phyloP scores from a whole-genome alignment of 1,140 invertebrate genomes.

The Drosophila sucinea region DNA sequence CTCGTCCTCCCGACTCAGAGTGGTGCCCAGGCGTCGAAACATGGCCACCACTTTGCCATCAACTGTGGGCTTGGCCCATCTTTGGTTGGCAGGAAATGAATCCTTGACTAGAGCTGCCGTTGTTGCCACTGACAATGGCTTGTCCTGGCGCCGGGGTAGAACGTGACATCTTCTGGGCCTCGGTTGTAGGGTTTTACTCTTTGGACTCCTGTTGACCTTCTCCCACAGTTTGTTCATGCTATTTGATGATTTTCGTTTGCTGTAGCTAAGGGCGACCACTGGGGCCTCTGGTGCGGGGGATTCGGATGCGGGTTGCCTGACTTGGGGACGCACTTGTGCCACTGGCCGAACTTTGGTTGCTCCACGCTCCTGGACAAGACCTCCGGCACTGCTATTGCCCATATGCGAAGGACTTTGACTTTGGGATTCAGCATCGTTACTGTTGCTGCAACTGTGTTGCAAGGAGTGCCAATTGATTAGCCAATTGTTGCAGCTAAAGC shows the following conservation, averaged over 20 bases:
- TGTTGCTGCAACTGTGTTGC: conserved; percentile 66
- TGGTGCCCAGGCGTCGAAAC: conserved; percentile 75
- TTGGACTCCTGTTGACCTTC: conserved; percentile 30
- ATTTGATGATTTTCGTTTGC: conserved; percentile 39
- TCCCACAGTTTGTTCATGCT: conserved; percentile 1
- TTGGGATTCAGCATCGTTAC: conserved; percentile 73
- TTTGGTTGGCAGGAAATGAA: conserved; percentile 52
- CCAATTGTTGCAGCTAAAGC: conserved; percentile 83
- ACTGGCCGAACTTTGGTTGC: conserved; percentile 55
- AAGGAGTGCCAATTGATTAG: conserved; percentile 82
- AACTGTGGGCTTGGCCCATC: conserved; percentile 62
- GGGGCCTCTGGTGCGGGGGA: conserved; percentile 11
- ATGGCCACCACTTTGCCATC: conserved; percentile 81
- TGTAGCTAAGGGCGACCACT: conserved; percentile 46
- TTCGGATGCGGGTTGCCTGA: conserved; percentile 10
- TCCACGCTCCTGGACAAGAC: conserved; percentile 39
- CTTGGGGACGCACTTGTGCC: conserved; percentile 31
- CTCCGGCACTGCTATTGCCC: conserved; percentile 58
- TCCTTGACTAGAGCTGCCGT: conserved; percentile 10
- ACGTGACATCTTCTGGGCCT: not conserved
- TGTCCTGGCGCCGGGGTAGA: conserved; percentile 18
- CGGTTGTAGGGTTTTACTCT: conserved; percentile 30
- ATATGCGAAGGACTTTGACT: conserved; percentile 75
- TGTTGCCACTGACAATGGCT: conserved; percentile 8
- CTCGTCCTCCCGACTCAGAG: conserved; percentile 47